Evolutionary conservation across 2,113 vertebrate species (phyloP), one percentile per base, ranked within the genome.

Genomic region (Sprattus sprattus): DNA sequence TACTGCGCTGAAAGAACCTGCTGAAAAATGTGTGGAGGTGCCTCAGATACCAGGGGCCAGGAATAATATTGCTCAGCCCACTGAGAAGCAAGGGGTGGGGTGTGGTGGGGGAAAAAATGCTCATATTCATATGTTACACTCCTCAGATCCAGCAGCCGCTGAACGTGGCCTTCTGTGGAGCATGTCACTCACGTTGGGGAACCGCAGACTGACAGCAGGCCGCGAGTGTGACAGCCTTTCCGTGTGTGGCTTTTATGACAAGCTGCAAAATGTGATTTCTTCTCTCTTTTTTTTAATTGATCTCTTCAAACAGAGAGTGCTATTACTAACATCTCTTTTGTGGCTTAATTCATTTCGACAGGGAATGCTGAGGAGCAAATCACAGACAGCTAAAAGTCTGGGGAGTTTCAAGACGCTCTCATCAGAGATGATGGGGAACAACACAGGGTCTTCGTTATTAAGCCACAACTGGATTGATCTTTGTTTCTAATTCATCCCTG

Each of bases 41-140:
- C 78, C 25, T 88, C 85, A 89, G 85, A 91, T 83, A 86, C 39
- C 18, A 49, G 57, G 50, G 86, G 91, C 90, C 93, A 94, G 92
- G 45, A 94, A 92, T 91, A 94, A 93, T 88, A 92, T 75, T 82
- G 49, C 83, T 85, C 45, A 84, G 86, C 75, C 75, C 83, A 86
- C 22, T 85, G 86, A 89, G 84, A 85, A 83, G 75, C 84, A 83
- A 57, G 8, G 64, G 64, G 64, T 10, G n/a, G 64, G 2, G n/a
- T n/a, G 60, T 67, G 60, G 2, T 71, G 64, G 64, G 28, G 28
- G 39, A 88, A 84, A 92, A 87, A 87, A 0, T 46, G 81, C 44
- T 90, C 81, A 85, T 87, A 88, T 91, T 92, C 91, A 90, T 87
- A 86, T 82, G 88, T 88, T 67, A n/a, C 89, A 92, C 88, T 88